phyloP scores from a whole-genome alignment of 2,888 invertebrate genomes.

The Pogonocherus hispidulus region DNA sequence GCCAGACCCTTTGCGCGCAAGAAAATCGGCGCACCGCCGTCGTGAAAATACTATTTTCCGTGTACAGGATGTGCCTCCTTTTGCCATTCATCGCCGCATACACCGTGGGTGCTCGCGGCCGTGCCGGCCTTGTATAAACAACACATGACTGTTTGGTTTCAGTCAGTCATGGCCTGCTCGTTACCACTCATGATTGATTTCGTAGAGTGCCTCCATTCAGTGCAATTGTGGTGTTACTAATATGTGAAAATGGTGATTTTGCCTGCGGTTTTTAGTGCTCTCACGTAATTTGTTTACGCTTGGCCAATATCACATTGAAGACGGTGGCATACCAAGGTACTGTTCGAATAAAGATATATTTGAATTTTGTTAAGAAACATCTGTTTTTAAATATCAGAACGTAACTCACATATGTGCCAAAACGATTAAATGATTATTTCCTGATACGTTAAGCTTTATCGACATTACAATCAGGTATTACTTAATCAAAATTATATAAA shows the following conservation, averaged over 20 bases:
- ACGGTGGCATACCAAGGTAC: slow-evolving; percentile 3
- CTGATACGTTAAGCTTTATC: too few relatives aligned
- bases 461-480: neutral
- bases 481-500: neutral
- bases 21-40: neutral
- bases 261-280: slow-evolving; percentile 17
- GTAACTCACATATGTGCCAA: neutral
- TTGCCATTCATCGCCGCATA: slow-evolving; percentile 27
- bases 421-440: neutral
- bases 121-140: slow-evolving; percentile 63
- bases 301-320: neutral
- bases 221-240: slow-evolving; percentile 8
- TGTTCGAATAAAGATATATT: slow-evolving; percentile 1
- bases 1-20: neutral
- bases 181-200: slow-evolving; percentile 56
- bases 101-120: slow-evolving; percentile 60
- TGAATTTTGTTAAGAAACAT: too few relatives aligned
- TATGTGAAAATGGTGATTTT: slow-evolving; percentile 27
- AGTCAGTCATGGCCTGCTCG: slow-evolving; percentile 60
- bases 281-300: slow-evolving; percentile 5
- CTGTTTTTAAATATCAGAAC: neutral
- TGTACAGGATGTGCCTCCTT: slow-evolving; percentile 9
- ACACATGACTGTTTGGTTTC: slow-evolving; percentile 62
- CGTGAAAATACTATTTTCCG: slow-evolving; percentile 13
- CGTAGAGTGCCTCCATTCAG: slow-evolving; percentile 30